Base-by-base conservation (phyloP, 2,113 vertebrate species). In the Sylvietta virens region DNA sequence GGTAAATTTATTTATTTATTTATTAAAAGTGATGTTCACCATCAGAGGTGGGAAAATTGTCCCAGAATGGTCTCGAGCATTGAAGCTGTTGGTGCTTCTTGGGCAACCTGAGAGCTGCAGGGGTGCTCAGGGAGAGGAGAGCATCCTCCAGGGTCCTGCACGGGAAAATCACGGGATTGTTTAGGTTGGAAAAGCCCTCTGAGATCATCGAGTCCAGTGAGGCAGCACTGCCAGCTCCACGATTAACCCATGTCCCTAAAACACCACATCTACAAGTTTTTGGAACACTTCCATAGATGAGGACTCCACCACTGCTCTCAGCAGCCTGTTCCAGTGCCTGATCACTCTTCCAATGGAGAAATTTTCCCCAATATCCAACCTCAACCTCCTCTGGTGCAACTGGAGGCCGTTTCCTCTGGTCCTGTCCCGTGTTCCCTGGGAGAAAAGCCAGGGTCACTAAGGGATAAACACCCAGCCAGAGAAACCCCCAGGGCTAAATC, bases 401-500 rank as follows among this genome's bases (percentile, higher is more conserved):
- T 23, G 35, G 18, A 61, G 47, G 26, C 9, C 1, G 1, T 61
- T 76, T 40, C n/a, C 30, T 74, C 70, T 54, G 47, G 4, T 40
- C 9, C 30, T 76, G 39, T 27, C 24, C 17, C 13, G 7, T 22
- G 28, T 16, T 40, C 31, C 24, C 40, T 13, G 70, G 10, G 40
- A 48, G 11, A 47, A 61, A 67, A 61, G 30, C 5, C 56, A 42
- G 9, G 6, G 20, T 45, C 42, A 30, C n/a, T 16, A 8, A 0
- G 4, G 78, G 30, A 51, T 14, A 39, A 50, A n/a, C 5, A 19
- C 6, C 3, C 4, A 65, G 65, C 22, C 64, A 45, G 57, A 31
- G 18, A 53, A 8, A 5, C 0, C 1, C 0, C 0, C 10, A 18
- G 60, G 45, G 17, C 13, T 40, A 20, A 33, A 47, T 11, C 44